These are phyloP conservation scores for Cheilinus undulatus DNA, from an alignment of 2,113 vertebrate species.

Conservation along the genomic window DNA sequence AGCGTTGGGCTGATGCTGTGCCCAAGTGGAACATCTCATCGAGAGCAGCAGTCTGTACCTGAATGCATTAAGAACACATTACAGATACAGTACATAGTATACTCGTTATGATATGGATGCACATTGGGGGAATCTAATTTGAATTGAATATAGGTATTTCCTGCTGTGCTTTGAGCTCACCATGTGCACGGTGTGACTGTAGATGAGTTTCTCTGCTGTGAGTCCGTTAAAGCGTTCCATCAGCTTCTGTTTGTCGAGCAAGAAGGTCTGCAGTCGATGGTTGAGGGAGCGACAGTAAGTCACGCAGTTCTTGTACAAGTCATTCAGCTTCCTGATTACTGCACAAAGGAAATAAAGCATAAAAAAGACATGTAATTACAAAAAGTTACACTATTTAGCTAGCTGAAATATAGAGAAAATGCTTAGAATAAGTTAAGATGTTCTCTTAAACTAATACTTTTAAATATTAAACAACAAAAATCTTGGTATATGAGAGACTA, in stretches of 20 bases:
- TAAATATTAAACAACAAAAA: not conserved
- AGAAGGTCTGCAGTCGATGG: slow-evolving; percentile 90
- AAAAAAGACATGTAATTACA: not conserved
- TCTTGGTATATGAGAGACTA: not conserved
- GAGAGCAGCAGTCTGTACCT: slow-evolving; percentile 93
- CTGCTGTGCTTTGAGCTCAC: slow-evolving; percentile 73
- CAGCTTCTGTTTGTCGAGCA: slow-evolving; percentile 94
- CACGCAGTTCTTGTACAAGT: slow-evolving; percentile 93
- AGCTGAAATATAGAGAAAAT: no score
- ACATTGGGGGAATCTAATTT: not conserved
- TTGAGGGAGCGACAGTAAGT: slow-evolving; percentile 91
- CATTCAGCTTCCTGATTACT: slow-evolving; percentile 94
- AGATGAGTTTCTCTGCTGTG: slow-evolving; percentile 94
- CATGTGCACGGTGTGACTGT: slow-evolving; percentile 92
- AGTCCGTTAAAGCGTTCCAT: slow-evolving; percentile 94
- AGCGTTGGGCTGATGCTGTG: slow-evolving; percentile 88
- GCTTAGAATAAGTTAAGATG: not conserved
- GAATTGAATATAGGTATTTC: slow-evolving; percentile 5
- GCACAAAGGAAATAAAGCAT: slow-evolving; percentile 22
- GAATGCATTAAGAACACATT: slow-evolving; percentile 2
- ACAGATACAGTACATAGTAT: not conserved
- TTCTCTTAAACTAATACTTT: not conserved
- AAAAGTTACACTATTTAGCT: no score
- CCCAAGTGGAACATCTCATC: slow-evolving; percentile 95
- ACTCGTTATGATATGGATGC: not conserved